Conservation (phyloP, 2,113 vertebrate species). For the Oreochromis spilurus region DNA sequence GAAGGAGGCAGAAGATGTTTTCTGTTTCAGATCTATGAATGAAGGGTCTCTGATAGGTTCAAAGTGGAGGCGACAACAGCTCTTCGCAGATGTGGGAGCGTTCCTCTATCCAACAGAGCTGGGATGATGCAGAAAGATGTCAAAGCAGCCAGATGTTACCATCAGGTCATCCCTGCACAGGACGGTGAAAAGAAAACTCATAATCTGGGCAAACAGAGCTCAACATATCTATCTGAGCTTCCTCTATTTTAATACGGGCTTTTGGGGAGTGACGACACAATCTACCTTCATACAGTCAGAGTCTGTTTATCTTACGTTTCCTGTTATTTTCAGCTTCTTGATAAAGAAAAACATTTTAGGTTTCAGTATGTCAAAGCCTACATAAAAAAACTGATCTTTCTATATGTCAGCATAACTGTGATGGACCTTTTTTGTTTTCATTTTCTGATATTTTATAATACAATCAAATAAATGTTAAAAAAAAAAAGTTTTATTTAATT, state of each 20-base stretch:
- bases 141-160: not conserved
- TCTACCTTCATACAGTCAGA: not conserved
- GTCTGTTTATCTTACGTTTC: not conserved
- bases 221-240: not conserved
- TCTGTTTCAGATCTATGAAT: not conserved
- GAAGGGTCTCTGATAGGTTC: not conserved
- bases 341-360: not conserved
- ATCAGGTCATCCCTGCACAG: constrained; percentile 48
- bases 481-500: not conserved
- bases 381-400: not conserved
- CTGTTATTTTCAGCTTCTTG: not conserved
- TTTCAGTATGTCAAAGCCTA: not conserved
- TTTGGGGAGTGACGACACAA: not conserved
- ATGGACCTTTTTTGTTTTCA: not conserved
- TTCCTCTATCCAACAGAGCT: constrained; percentile 6
- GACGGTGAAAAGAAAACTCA: not conserved
- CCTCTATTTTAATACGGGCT: not conserved
- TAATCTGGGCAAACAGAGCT: not conserved
- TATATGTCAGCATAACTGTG: not conserved
- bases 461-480: not conserved
- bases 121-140: constrained; percentile 17
- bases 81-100: not conserved
- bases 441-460: not conserved
- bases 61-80: not conserved
- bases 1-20: not conserved